A percentile compares a stretch with the other conserved stretches of the same genome.
These are phyloP conservation scores for Drosophila gunungcola DNA, from an alignment of 1,140 invertebrate genomes.

Conservation along the genomic window DNA sequence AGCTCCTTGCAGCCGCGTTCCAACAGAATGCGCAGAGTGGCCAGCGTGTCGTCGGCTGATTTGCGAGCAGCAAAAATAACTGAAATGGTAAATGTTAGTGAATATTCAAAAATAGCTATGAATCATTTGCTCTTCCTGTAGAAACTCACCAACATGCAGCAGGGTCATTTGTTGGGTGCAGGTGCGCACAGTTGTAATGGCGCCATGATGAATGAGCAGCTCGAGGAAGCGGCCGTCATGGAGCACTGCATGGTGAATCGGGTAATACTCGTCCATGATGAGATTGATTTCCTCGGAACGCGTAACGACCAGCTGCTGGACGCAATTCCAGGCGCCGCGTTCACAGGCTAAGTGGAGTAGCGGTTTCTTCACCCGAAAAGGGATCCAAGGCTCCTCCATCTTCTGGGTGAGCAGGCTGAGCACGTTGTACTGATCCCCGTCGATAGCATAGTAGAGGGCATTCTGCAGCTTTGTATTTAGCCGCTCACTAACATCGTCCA, in stretches of 20 bases:
- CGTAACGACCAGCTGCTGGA: slow-evolving; percentile 88
- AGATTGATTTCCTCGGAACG: slow-evolving; percentile 90
- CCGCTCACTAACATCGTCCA: slow-evolving; percentile 80
- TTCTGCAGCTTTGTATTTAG: slow-evolving; percentile 88
- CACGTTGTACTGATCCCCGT: slow-evolving; percentile 89
- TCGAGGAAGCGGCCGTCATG: slow-evolving; percentile 89
- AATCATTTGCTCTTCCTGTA: too few species aligned
- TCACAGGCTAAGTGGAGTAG: slow-evolving; percentile 89
- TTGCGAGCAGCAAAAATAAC: slow-evolving; percentile 88
- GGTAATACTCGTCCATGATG: slow-evolving; percentile 91
- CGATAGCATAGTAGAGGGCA: slow-evolving; percentile 90
- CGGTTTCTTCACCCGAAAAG: slow-evolving; percentile 87
- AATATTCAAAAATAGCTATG: too few species aligned
- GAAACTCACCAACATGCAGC: slow-evolving; percentile 87
- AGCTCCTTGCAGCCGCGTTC: slow-evolving; percentile 89
- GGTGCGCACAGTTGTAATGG: slow-evolving; percentile 88
- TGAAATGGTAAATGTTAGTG: slow-evolving; percentile 36
- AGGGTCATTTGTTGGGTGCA: slow-evolving; percentile 91
- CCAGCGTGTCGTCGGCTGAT: slow-evolving; percentile 89
- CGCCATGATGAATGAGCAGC: slow-evolving; percentile 88
- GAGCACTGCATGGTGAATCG: slow-evolving; percentile 90
- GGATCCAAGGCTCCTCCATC: slow-evolving; percentile 89
- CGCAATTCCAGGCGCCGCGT: slow-evolving; percentile 89
- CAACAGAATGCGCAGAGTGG: slow-evolving; percentile 88
- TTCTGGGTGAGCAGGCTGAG: slow-evolving; percentile 88